phyloP scores from a whole-genome alignment of 2,113 vertebrate species.

The Ctenodactylus gundi region DNA sequence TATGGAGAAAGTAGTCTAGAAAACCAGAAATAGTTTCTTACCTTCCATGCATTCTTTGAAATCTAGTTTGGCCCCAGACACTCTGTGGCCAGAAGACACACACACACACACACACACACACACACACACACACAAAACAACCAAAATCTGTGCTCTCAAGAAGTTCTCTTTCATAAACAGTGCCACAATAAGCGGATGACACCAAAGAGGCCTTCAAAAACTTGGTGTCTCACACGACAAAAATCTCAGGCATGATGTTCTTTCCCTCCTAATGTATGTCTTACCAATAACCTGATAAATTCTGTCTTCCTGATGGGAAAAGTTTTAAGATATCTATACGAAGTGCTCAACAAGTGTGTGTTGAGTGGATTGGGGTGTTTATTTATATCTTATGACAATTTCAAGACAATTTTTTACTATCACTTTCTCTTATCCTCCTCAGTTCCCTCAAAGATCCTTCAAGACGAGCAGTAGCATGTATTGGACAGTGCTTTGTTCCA shows the following conservation, averaged over 20 bases:
- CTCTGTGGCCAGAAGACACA: background rate
- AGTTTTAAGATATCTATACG: background rate
- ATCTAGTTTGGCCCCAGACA: background rate
- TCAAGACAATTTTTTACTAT: background rate
- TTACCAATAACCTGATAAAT: background rate
- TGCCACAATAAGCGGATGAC: background rate
- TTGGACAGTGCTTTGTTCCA: rapidly evolving
- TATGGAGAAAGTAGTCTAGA: background rate
- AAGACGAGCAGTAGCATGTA: background rate
- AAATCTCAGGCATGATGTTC: background rate
- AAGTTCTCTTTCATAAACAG: background rate
- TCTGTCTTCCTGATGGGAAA: background rate
- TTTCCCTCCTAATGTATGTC: background rate
- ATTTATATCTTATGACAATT: background rate
- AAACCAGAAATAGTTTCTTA: background rate
- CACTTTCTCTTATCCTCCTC: background rate
- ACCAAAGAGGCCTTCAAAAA: background rate
- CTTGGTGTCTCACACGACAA: background rate
- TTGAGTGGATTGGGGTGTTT: background rate
- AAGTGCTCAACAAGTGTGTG: background rate
- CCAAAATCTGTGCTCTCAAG: background rate
- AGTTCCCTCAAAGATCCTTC: background rate
- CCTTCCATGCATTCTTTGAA: background rate
- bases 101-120: background rate
- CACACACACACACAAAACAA: background rate